These are phyloP conservation scores for Odocoileus virginianus DNA, from an alignment of 2,113 vertebrate genomes.

Conservation along the genomic window DNA sequence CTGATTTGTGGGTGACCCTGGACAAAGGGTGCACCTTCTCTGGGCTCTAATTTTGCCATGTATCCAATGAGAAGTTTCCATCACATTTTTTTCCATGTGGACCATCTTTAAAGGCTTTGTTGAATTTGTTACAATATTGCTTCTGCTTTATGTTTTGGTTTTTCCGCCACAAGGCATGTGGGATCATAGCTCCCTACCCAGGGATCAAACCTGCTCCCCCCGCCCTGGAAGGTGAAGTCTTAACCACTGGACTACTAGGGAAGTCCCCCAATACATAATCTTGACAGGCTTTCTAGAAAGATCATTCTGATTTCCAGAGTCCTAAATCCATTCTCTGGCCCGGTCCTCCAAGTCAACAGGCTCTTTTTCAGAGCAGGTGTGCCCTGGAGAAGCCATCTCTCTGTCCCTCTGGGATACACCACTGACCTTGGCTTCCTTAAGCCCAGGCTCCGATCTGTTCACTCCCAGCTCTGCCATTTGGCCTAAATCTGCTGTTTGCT, in stretches of 20 bases:
- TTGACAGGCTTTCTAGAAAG: not conserved
- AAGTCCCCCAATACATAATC: not conserved
- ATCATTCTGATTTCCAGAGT: not conserved
- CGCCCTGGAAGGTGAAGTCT: not conserved
- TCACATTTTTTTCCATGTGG: not conserved
- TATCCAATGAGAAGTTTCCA: not conserved
- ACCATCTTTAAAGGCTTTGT: not conserved
- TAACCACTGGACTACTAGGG: not conserved
- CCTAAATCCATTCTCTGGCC: not conserved
- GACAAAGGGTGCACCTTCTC: not conserved
- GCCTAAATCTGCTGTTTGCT: not conserved
- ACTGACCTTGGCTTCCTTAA: not conserved
- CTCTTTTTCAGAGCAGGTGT: not conserved
- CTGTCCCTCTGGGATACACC: not conserved
- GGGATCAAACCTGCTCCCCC: not conserved
- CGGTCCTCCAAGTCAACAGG: accelerated
- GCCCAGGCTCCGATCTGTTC: not conserved
- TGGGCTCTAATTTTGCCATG: not conserved
- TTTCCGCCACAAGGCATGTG: not conserved
- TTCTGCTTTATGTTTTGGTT: not conserved
- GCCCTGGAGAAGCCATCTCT: not conserved
- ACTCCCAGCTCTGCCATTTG: not conserved
- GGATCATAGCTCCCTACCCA: not conserved
- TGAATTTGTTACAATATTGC: not conserved
- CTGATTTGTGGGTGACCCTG: accelerated